These are phyloP conservation scores for Spea multiplicata DNA, from an alignment of 2,113 vertebrate species.

Conservation along the genomic window DNA sequence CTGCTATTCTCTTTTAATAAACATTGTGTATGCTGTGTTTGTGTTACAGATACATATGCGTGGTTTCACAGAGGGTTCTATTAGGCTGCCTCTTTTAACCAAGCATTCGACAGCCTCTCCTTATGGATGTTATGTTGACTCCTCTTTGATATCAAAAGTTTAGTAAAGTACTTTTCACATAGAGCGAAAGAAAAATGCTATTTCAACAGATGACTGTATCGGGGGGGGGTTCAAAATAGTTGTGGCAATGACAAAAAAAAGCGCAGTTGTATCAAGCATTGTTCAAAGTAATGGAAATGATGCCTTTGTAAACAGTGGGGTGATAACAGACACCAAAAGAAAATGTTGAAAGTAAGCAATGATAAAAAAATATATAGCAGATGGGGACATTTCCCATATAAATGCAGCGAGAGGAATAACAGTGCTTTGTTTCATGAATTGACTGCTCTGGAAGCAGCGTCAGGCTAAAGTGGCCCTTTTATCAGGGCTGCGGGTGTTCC, in stretches of 20 bases:
- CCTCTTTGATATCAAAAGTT: slow-evolving; percentile 8
- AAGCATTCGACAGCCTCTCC: not conserved
- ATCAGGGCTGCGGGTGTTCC: slow-evolving; percentile 67
- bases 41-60: too few species aligned
- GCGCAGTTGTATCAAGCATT: slow-evolving; percentile 12
- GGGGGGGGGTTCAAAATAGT: slow-evolving; percentile 5
- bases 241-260: slow-evolving; percentile 46
- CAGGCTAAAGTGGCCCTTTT: slow-evolving; percentile 66
- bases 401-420: slow-evolving; percentile 62
- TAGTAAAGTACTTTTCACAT: slow-evolving; percentile 7
- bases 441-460: slow-evolving; percentile 71
- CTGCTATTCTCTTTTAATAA: not conserved
- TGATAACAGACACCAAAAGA: slow-evolving; percentile 42
- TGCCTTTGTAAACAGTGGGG: slow-evolving; percentile 35
- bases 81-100: not conserved
- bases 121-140: not conserved
- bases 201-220: slow-evolving; percentile 13
- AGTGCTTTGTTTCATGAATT: slow-evolving; percentile 68
- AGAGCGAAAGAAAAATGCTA: not conserved
- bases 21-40: not conserved
- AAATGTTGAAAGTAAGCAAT: slow-evolving; percentile 60
- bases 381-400: slow-evolving; percentile 65
- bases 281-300: slow-evolving; percentile 48
- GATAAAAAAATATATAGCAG: slow-evolving; percentile 65
- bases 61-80: not conserved